Evolutionary conservation across 2,797 vertebrate genomes (phyloP).

Genomic region (Pagetopsis macropterus): DNA sequence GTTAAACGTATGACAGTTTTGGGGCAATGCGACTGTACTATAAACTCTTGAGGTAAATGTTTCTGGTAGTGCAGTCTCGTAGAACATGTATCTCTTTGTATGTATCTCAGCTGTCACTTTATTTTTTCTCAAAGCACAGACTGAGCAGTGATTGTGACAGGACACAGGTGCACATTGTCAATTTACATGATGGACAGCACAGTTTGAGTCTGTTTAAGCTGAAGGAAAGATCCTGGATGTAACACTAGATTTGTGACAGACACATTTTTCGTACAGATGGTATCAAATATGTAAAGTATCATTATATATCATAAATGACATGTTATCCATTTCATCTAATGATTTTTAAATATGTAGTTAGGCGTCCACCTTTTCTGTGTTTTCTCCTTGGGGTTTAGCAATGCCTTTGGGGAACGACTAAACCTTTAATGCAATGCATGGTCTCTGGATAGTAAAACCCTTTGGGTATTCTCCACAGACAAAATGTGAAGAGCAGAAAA

Average conservation of each 20-base stretch:
- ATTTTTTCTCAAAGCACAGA: constrained; percentile 1
- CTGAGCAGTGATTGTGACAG: constrained; percentile 13
- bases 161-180: constrained; percentile 37
- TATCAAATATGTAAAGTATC: neutral
- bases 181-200: constrained; percentile 44
- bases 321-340: constrained; percentile 1
- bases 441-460: constrained; percentile 45
- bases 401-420: constrained; percentile 18
- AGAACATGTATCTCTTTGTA: constrained; percentile 18
- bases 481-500: constrained; percentile 41
- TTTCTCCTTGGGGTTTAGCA: constrained; percentile 23
- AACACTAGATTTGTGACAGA: constrained; percentile 8
- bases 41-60: neutral
- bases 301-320: neutral
- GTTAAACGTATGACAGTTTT: constrained; percentile 10
- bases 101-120: constrained; percentile 24
- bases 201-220: constrained; percentile 21
- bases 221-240: constrained; percentile 11
- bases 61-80: neutral
- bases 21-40: neutral
- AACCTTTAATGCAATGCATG: constrained; percentile 35
- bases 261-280: neutral
- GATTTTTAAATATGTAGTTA: constrained; percentile 6
- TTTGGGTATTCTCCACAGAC: constrained; percentile 28
- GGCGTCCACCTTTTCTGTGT: constrained; percentile 32